Percentiles rank a stretch among this genome's conserved stretches.
Conservation (phyloP, 2,888 invertebrate genomes). For the Julus scandinavius region DNA sequence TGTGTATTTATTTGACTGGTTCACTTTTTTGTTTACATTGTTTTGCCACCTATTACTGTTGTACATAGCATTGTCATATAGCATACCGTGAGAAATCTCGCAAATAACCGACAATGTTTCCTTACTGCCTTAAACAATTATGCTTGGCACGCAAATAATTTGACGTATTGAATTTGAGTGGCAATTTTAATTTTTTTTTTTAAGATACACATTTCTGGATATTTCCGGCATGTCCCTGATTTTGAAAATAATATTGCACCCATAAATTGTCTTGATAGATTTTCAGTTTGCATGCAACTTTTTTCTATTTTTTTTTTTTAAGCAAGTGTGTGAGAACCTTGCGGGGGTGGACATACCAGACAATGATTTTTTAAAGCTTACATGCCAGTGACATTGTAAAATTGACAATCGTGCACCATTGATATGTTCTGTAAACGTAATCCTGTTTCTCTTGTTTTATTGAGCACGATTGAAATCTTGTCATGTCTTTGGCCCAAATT, state of each 20-base stretch:
- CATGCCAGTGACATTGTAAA: slow-evolving; percentile 42
- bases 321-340: slow-evolving; percentile 2
- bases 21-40: slow-evolving; percentile 17
- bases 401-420: slow-evolving; percentile 23
- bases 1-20: slow-evolving; percentile 21
- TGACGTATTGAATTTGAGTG: not conserved
- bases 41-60: not conserved
- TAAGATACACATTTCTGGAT: not conserved
- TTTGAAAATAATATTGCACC: not conserved
- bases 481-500: slow-evolving; percentile 38
- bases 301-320: not conserved
- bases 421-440: slow-evolving; percentile 8
- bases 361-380: not conserved
- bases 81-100: slow-evolving; percentile 17
- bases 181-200: not conserved
- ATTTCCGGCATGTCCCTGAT: not conserved
- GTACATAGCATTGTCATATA: not conserved
- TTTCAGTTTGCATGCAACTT: too few species aligned
- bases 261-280: not conserved
- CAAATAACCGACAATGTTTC: not conserved
- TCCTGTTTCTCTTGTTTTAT: slow-evolving; percentile 37
- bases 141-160: not conserved
- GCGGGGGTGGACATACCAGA: not conserved
- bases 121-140: not conserved
- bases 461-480: slow-evolving; percentile 43